phyloP scores from a whole-genome alignment of 1,140 invertebrate species.

The Druon quercuslanigerum region DNA sequence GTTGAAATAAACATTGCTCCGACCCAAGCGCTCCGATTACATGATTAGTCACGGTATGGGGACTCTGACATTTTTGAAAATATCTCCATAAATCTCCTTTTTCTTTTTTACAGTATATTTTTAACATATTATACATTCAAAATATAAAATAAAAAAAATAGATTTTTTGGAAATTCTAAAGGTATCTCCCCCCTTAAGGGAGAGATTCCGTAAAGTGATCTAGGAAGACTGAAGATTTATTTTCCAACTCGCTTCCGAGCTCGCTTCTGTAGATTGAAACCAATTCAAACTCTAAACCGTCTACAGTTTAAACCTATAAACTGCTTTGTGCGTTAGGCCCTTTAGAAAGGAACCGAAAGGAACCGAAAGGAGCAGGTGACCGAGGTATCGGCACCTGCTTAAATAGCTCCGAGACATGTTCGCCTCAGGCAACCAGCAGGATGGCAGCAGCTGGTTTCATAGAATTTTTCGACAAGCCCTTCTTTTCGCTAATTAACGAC shows the following conservation, averaged over 20 bases:
- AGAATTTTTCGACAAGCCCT: slow-evolving; percentile 46
- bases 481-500: slow-evolving; percentile 53
- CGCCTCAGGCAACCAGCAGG: slow-evolving; percentile 40
- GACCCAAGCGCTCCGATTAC: no score
- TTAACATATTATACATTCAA: no score
- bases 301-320: slow-evolving; percentile 35
- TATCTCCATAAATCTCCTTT: no score
- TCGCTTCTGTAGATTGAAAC: no score
- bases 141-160: no score
- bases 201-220: slow-evolving; percentile 29
- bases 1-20: no score
- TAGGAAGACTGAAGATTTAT: slow-evolving; percentile 37
- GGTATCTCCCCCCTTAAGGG: no score
- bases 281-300: no score
- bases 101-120: no score
- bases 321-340: slow-evolving; percentile 39
- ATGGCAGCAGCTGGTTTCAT: slow-evolving; percentile 56
- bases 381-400: slow-evolving; percentile 64
- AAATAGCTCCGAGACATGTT: slow-evolving; percentile 51
- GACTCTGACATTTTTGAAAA: no score
- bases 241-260: slow-evolving; percentile 20
- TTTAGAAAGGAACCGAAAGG: slow-evolving; percentile 44
- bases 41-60: no score
- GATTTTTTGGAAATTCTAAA: no score
- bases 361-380: slow-evolving; percentile 60